These are phyloP conservation scores for Frankliniella intonsa DNA, from an alignment of 2,888 invertebrate species.

Conservation along the genomic window DNA sequence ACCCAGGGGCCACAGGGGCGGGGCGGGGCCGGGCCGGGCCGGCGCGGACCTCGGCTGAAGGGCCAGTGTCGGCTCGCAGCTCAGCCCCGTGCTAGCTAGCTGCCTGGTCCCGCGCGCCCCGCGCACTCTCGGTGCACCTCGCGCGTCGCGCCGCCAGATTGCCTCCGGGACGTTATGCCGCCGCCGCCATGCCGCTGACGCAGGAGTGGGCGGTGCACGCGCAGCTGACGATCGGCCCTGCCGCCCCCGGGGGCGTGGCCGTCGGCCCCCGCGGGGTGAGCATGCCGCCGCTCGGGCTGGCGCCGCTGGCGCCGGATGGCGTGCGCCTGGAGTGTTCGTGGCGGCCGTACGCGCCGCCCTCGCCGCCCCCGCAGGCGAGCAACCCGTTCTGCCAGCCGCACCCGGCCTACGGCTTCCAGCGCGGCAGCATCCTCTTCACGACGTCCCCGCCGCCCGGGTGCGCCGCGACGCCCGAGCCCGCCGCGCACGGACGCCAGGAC, in stretches of 20 bases:
- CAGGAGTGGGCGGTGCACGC: conserved; percentile 67
- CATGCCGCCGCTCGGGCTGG: conserved; percentile 46
- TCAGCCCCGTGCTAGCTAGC: too few species aligned
- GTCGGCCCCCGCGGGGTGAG: conserved; percentile 47
- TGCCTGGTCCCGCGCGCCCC: too few species aligned
- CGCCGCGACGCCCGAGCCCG: conserved; percentile 32
- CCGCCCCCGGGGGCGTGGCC: conserved; percentile 47
- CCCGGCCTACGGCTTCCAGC: conserved; percentile 48
- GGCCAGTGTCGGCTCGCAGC: too few species aligned
- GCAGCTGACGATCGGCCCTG: conserved; percentile 59
- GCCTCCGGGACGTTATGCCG: background rate
- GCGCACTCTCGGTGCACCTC: too few species aligned
- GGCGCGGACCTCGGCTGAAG: background rate
- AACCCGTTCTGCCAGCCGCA: conserved; percentile 37
- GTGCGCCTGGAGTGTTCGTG: conserved; percentile 53
- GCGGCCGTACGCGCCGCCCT: conserved; percentile 42
- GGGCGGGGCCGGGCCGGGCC: background rate
- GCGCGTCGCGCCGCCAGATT: background rate
- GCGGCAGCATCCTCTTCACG: conserved; percentile 53
- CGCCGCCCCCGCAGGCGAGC: conserved; percentile 40
- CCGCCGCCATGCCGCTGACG: conserved; percentile 41
- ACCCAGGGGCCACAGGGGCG: background rate
- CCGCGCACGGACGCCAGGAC: conserved; percentile 42
- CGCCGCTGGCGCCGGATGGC: conserved; percentile 45
- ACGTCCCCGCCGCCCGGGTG: conserved; percentile 48